Evolutionary conservation across 2,888 invertebrate species (phyloP), one percentile per base, ranked within the genome.

Genomic region (Torymus tubicola): DNA sequence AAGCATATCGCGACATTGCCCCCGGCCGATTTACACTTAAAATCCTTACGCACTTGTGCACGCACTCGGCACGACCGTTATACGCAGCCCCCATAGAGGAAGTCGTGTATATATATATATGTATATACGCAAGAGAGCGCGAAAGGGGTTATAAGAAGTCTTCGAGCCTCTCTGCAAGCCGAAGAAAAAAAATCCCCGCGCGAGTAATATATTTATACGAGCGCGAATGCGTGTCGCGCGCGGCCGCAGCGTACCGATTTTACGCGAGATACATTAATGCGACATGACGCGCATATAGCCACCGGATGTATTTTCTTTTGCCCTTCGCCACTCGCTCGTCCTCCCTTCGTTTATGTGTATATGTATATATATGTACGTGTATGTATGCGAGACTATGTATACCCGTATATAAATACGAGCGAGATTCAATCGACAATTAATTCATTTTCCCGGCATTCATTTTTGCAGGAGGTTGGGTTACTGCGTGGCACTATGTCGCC

Each of bases 211-310:
- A 21, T 75, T 24, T 74, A 58, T 69, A 64, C 52, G 21, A 31
- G 42, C 65, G 31, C 84, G 87, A 87, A 86, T 88, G 87, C 88
- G 86, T 87, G 88, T 88, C 88, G 87, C 87, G 83, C 58, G 65
- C 18, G 63, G 58, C 84, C 85, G 85, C 84, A 86, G 82, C 86
- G 87, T 87, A 87, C 85, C 86, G 89, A 89, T 89, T 89, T 88
- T 84, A 86, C 85, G 82, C 81, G 85, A 87, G 88, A 89, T 89
- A 89, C 88, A 89, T 88, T 88, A 88, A 89, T 89, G 88, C 88
- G 83, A 86, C 86, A 85, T 85, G 86, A 84, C 84, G 84, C 85
- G 82, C 78, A 14, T 70, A 70, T 60, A 67, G 77, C 74, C 80
- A 80, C 82, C 80, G 82, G 82, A 82, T 80, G 82, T 71, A 77